Conservation (phyloP, 1,140 invertebrate species). For the Drosophila nebulosa region DNA sequence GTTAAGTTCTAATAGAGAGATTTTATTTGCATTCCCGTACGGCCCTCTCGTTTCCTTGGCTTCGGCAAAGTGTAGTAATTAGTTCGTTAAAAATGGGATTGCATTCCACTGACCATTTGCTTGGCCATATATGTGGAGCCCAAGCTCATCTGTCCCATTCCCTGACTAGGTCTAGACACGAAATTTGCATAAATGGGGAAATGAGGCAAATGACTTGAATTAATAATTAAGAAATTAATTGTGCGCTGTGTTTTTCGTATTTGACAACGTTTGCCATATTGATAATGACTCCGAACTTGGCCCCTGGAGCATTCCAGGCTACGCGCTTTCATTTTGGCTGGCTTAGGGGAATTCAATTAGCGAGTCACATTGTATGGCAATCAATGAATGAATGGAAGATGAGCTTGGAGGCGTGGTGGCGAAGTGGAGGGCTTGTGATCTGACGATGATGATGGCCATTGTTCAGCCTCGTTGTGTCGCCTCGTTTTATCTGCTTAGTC, state of each 20-base stretch:
- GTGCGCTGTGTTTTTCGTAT: slow-evolving; percentile 15
- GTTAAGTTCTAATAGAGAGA: too few species aligned
- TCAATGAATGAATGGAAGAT: slow-evolving; percentile 12
- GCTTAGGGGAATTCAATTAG: slow-evolving; percentile 53
- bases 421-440: too few species aligned
- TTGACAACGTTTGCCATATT: slow-evolving; percentile 14
- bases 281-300: slow-evolving; percentile 28
- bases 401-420: neutral
- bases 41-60: neutral
- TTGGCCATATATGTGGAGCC: neutral
- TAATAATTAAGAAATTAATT: slow-evolving; percentile 69
- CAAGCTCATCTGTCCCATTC: neutral
- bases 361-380: slow-evolving; percentile 39
- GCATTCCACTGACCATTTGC: neutral
- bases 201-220: slow-evolving; percentile 50
- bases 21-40: neutral
- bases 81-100: neutral
- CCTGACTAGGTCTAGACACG: slow-evolving; percentile 4
- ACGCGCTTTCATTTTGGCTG: slow-evolving; percentile 39
- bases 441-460: slow-evolving; percentile 16
- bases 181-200: slow-evolving; percentile 48
- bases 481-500: slow-evolving; percentile 26
- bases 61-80: neutral
- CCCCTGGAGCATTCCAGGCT: slow-evolving; percentile 40
- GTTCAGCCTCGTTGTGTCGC: neutral